Base-by-base conservation (phyloP, 2,113 vertebrate genomes). In the Piprites chloris region DNA sequence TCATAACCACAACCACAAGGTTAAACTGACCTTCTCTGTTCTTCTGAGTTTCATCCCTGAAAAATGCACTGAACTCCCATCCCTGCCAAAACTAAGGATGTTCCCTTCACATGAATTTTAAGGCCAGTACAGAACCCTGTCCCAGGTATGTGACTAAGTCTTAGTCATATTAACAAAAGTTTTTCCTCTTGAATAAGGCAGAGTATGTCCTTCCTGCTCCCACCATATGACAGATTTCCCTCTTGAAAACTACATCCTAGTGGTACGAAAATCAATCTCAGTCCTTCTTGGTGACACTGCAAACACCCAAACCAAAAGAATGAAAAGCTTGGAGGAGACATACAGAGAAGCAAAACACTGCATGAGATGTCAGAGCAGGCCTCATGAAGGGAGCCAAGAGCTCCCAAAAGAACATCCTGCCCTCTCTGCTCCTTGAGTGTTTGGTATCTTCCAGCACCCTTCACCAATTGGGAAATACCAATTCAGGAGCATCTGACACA, bases 61-160 rank as follows among this genome's bases (percentile, higher is more conserved):
- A 98, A 98, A 97, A 98, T 98, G 97, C 85, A 97, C 95, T 82
- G 82, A 97, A 89, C 77, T 89, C 83, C 93, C 90, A 94, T 59
- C 71, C 37, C 61, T 91, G 94, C 93, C 95, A 97, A 91, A 97
- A 97, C 93, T 89, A 87, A 84, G 92, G 89, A 94, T 96, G 90
- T 95, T 97, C 94, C 56, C 71, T 97, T 95, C 89, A 58, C 72
- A 96, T 80, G 61, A 89, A 14, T 95, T 97, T 97, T 96, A 82
- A 96, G 90, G 95, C 95, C 96, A 96, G 76, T 87, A 71, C 46
- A 80, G 95, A 96, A 84, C 85, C 73, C 89, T 94, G 84, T 86
- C 95, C 89, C 96, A 98, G 97, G 97, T 98, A 95, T 82, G 88
- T 98, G 97, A 98, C 97, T 98, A 97, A 98, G 91, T 90, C 86